These are phyloP conservation scores for Eulithis testata DNA, from an alignment of 2,888 invertebrate species.

Conservation along the genomic window DNA sequence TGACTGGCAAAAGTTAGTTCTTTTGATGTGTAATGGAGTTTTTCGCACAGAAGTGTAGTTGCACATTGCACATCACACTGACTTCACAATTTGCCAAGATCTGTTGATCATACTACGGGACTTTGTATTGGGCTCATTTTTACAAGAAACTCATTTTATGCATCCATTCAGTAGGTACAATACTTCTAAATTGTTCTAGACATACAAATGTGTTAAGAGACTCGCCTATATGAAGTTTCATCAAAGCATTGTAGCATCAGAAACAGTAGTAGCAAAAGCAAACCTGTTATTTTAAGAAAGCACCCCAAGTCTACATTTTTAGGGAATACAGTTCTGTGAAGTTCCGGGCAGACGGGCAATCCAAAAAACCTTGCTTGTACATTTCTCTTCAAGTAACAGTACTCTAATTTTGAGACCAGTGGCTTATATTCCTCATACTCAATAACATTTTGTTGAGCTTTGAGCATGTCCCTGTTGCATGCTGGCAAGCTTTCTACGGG, in stretches of 20 bases:
- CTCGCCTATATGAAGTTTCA: too few species aligned
- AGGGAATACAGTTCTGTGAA: conserved; percentile 87
- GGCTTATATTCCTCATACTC: conserved; percentile 68
- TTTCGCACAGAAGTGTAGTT: too few species aligned
- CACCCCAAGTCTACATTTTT: conserved; percentile 88
- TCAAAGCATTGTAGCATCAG: too few species aligned
- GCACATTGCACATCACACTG: too few species aligned
- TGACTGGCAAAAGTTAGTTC: too few species aligned
- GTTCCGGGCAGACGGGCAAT: conserved; percentile 88
- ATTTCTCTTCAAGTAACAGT: conserved; percentile 84
- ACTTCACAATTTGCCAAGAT: too few species aligned
- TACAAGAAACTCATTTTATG: too few species aligned
- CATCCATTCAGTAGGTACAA: too few species aligned
- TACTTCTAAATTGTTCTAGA: not conserved
- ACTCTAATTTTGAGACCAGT: conserved; percentile 56
- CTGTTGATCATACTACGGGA: not conserved
- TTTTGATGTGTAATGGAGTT: too few species aligned
- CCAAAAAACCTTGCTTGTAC: conserved; percentile 88
- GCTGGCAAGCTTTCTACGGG: conserved; percentile 86
- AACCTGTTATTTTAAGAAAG: conserved; percentile 90
- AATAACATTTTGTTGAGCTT: conserved; percentile 85
- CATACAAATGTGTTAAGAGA: too few species aligned
- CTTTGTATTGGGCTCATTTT: not conserved
- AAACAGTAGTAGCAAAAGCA: conserved; percentile 14
- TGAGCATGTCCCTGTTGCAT: conserved; percentile 86